Evolutionary conservation across 2,888 invertebrate genomes (phyloP), one percentile per base, ranked within the genome.

Genomic region (Argyra leucocephala): DNA sequence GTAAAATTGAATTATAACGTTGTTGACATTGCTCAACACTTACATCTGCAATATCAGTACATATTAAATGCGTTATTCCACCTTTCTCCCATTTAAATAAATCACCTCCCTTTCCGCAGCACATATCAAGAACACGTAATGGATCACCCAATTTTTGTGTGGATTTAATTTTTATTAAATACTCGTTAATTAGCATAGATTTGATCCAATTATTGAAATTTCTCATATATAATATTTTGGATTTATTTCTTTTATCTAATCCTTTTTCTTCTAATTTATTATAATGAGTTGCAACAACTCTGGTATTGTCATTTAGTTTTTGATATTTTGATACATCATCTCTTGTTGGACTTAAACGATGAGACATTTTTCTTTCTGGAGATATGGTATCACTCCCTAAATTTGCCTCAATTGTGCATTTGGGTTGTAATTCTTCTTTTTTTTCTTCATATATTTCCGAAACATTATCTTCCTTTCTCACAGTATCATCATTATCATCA

Each of bases 141-240:
- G 86, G 83, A 64, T 84, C 83, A n/a, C 88, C 88, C 69, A 86
- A 83, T 69, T 85, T 85, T 72, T 85, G 87, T 4, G 74, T 80
- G 70, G 84, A 83, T 73, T 84, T 87, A 61, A 87, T 83, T 77
- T 85, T 87, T 69, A 81, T 85, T 73, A 86, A 81, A 79, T 89
- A 88, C 80, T 90, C 86, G 84, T 91, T 88, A 72, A 99, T 97
- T 1, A 96, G 82, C 82, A 94, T 91, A 78, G 93, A 93, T 82
- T 99, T 99, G 18, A 96, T 88, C 98, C 98, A 99, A 79, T 99
- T 99, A 79, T 99, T 99, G 76, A 98, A 96, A 80, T 97, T 99
- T 70, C 99, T 84, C 82, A 99, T 84, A 76, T 91, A 89, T 73
- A 93, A 90, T 72, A 99, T 99, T 26, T 93, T 87, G 26, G 96